phyloP scores from a whole-genome alignment of 2,113 vertebrate genomes.

The Macaca nemestrina region DNA sequence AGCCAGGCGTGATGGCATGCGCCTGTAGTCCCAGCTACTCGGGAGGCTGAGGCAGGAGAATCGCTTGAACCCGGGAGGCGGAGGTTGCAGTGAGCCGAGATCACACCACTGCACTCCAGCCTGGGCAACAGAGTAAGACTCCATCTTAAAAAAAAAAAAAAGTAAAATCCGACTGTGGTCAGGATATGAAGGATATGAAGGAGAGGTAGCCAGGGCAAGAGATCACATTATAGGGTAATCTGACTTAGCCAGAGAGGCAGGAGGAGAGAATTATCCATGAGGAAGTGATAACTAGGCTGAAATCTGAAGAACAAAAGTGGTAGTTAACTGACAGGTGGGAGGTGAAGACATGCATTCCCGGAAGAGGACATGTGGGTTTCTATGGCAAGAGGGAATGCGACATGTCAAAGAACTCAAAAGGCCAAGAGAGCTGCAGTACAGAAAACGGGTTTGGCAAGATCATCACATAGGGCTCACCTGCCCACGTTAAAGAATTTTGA shows the following conservation, averaged over 20 bases:
- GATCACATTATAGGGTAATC: neutral
- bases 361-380: neutral
- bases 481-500: neutral
- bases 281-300: neutral
- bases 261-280: neutral
- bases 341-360: neutral
- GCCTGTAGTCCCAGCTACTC: no score
- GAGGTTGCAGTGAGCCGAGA: no score
- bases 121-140: no score
- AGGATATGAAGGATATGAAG: neutral
- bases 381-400: neutral
- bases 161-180: neutral
- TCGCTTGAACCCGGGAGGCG: rapidly evolving
- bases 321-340: neutral
- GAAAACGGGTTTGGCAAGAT: neutral
- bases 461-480: neutral
- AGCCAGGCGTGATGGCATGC: no score
- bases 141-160: neutral
- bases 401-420: neutral
- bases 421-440: neutral
- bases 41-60: no score
- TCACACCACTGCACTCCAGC: no score
- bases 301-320: neutral
- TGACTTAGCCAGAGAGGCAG: neutral
- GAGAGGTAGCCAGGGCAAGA: neutral